Evolutionary conservation across 2,113 vertebrate genomes (phyloP), one percentile per base, ranked within the genome.

Genomic region (Laterallus jamaicensis): DNA sequence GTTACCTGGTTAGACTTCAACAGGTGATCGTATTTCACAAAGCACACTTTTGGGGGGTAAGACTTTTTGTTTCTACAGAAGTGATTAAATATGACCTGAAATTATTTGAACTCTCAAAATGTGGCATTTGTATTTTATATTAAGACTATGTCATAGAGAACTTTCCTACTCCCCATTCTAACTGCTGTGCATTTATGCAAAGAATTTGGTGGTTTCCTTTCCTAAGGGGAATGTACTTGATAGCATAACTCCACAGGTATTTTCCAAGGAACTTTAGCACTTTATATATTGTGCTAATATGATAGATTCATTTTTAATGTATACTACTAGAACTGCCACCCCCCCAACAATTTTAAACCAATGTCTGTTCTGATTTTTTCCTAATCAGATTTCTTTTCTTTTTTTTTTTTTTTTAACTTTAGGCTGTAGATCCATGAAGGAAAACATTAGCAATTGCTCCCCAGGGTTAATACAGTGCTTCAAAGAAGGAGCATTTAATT

Each of bases 391-490:
- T 17, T 21, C 14, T 39, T 67, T 16, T 44, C 15, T 44, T 42
- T 42, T 42, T 42, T 44, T 8, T 47, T 47, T 47, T 47, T 47
- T 55, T 81, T 62, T 37, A 55, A 77, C 37, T 82, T 88, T 25
- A 81, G 39, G 17, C 42, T 35, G 15, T 64, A 80, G 56, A 90
- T 70, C 32, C 49, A 66, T 54, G 44, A 83, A 86, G 32, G 54
- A 92, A 94, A 94, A 82, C 49, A 81, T 84, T 81, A 95, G 44
- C 82, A 75, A 64, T 83, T 88, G 39, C 29, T 95, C 90, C 79
- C 64, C 12, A 6, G 79, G 63, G 71, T 86, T 91, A 89, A 86
- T 15, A 80, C n/a, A 37, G 28, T 49, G 47, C 71, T 93, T 89
- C 59, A 83, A 88, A 90, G 29, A 80, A 80, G 52, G 7, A 91